Evolutionary conservation across 2,113 vertebrate species (phyloP).

Genomic region (Furnarius figulus): DNA sequence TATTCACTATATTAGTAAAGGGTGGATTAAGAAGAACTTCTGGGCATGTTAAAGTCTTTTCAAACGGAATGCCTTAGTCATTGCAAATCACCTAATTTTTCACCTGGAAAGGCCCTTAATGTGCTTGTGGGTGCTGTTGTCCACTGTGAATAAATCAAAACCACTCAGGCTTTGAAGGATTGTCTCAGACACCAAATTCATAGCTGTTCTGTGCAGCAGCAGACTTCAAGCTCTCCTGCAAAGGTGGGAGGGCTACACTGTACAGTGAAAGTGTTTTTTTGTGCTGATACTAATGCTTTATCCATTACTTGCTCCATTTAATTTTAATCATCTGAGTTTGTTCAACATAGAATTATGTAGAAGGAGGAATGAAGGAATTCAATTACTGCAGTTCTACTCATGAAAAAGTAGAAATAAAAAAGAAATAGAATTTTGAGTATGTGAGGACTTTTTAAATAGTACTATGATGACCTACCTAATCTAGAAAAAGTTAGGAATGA

Average conservation of each 20-base stretch:
- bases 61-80: neutral
- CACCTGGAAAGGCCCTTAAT: neutral
- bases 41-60: neutral
- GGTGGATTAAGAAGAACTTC: neutral
- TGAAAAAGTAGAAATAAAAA: neutral
- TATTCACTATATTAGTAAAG: neutral
- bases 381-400: neutral
- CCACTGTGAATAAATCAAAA: neutral
- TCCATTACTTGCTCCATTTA: conserved; percentile 55
- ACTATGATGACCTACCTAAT: neutral
- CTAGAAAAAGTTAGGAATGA: neutral
- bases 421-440: neutral
- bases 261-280: neutral
- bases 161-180: neutral
- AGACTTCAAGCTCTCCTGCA: neutral
- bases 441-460: neutral
- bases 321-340: conserved; percentile 39
- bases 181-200: neutral
- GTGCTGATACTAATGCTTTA: conserved; percentile 11
- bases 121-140: neutral
- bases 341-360: neutral
- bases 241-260: neutral
- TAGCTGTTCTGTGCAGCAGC: neutral
- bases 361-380: conserved; percentile 22
- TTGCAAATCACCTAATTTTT: neutral